Base-by-base conservation (phyloP, 2,797 vertebrate species). In the Iguana delicatissima region DNA sequence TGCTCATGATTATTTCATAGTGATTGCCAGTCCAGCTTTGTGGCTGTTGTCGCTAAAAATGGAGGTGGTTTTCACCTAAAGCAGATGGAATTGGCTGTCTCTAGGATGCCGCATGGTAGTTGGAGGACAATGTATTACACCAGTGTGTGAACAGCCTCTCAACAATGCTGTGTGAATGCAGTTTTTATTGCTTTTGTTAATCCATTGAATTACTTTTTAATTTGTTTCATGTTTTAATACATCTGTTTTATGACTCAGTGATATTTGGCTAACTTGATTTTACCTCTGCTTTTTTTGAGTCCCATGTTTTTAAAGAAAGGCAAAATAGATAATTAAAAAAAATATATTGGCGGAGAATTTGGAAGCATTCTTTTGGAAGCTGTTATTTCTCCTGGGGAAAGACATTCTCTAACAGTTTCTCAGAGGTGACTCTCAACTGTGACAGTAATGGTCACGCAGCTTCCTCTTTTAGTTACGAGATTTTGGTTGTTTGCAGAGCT, bases 1-100 rank as follows among this genome's bases (percentile, higher is more conserved):
- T 35, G 80, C 10, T 55, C 6, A 13, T 79, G 73, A 91, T 88
- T 38, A 87, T 87, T 90, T 83, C 57, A 82, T 74, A 32, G 42
- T 29, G 82, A 77, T 84, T 29, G 13, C 29, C 59, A 72, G 18
- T 55, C 77, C 46, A 32, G 46, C 2, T 57, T 24, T 35, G 52
- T 16, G 64, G 2, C 29, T 88, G 2, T 38, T 35, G 20, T 35
- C 69, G 24, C 1, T 64, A 91, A 86, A 89, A 84, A 46, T 4
- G 0, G 52, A 29, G 3, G 0, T 35, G 32, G 2, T 64, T 77
- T 89, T 72, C 35, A 26, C 9, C 12, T 5, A 26, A 86, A 22
- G 38, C 0, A 69, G 16, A 52, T 0, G 1, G 2, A 89, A 14
- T 29, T 57, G 38, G 6, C 83, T 64, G 55, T 42, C 20, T 81